Evolutionary conservation across 1,140 invertebrate species (phyloP).

Genomic region (Meloidogyne floridensis): DNA sequence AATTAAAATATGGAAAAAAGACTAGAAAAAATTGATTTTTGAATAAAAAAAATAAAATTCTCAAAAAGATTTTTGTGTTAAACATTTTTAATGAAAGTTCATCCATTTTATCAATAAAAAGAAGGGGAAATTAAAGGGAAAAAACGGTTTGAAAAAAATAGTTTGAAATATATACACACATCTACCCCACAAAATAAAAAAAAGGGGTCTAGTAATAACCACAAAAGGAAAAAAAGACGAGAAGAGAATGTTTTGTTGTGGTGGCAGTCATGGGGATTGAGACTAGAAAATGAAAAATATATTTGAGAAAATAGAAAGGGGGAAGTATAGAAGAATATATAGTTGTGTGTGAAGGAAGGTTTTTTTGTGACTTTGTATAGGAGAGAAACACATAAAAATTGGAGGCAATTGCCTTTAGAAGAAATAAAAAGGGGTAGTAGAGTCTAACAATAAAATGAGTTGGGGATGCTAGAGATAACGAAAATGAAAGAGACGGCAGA

Average conservation of each 20-base stretch:
- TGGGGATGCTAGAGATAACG: not conserved
- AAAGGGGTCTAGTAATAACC: not conserved
- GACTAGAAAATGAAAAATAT: not conserved
- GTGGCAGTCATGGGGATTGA: not conserved
- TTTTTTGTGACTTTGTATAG: not conserved
- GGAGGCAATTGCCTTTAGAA: slow-evolving; percentile 29
- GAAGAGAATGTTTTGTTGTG: not conserved
- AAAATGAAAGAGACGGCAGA: slow-evolving; percentile 8
- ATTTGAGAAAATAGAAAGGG: too few species aligned
- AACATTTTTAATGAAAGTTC: too few species aligned
- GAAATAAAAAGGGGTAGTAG: not conserved
- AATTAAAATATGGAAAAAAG: too few species aligned
- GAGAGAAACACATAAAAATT: slow-evolving; percentile 16
- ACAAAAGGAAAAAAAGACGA: not conserved
- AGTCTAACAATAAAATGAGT: not conserved
- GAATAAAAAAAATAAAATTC: too few species aligned
- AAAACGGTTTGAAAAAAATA: not conserved
- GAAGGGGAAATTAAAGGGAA: not conserved
- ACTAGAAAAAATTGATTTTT: too few species aligned
- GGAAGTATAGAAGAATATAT: too few species aligned
- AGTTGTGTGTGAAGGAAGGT: not conserved
- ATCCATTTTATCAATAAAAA: too few species aligned
- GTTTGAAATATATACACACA: not conserved
- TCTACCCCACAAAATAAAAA: not conserved
- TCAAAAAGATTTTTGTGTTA: too few species aligned